Conservation (phyloP, 2,797 vertebrate genomes). For the Eulemur coronatus region DNA sequence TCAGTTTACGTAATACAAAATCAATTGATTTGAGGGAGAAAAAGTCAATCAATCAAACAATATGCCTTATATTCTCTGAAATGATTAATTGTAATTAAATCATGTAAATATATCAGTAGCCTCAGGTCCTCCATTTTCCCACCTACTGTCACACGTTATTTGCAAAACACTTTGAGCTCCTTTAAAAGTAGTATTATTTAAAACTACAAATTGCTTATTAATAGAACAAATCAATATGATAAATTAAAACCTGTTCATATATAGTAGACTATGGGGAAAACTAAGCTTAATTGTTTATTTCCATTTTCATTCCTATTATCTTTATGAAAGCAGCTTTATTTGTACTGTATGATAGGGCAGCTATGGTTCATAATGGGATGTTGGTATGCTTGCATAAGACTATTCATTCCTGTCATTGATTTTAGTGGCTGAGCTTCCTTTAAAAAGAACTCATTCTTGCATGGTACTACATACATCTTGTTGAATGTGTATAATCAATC, state of each 20-base stretch:
- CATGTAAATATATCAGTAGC: neutral
- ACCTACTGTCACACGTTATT: neutral
- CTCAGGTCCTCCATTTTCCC: neutral
- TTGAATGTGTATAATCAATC: neutral
- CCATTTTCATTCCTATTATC: neutral
- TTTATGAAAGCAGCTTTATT: slow-evolving; percentile 4
- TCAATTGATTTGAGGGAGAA: neutral
- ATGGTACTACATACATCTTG: neutral
- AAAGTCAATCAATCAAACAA: neutral
- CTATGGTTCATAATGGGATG: neutral
- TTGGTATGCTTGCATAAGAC: neutral
- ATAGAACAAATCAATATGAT: neutral
- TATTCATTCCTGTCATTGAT: neutral
- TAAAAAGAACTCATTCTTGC: slow-evolving; percentile 5
- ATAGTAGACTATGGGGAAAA: neutral
- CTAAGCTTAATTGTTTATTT: neutral
- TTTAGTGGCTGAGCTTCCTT: neutral
- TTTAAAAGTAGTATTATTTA: neutral
- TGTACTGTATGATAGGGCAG: neutral
- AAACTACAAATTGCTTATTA: neutral
- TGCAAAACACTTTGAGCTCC: neutral
- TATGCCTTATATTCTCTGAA: neutral
- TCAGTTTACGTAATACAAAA: neutral
- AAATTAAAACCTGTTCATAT: neutral
- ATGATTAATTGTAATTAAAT: neutral